Base-by-base conservation (phyloP, 2,888 invertebrate species). In the Phyto melanocephala region DNA sequence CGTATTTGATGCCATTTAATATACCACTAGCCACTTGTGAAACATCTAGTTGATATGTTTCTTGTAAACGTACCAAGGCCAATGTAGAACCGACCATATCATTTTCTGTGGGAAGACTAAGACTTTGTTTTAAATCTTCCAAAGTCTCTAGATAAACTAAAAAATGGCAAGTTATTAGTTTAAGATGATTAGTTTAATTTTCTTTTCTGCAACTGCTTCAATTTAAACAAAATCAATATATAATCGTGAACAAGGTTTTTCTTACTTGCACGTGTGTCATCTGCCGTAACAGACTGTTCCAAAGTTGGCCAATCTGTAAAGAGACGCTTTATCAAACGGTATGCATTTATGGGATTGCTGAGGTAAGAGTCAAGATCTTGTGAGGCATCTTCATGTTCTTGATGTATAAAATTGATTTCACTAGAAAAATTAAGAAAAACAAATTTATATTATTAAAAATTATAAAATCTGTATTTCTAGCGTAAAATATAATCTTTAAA, bases 1-100 rank as follows among this genome's bases (percentile, higher is more conserved):
- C 96, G 89, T 96, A 96, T 87, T 95, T 94, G n/a, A 96, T 93
- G 0, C 97, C 97, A 87, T 96, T 95, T 62, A 98, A 92, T 87
- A 95, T 93, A 13, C 99, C 99, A 80, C 94, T 92, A 4, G 97
- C 96, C 86, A 99, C 93, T 56, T 97, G 95, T 0, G 94, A 92
- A 0, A 98, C 96, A 83, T 98, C 95, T 71, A 99, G 92, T 85
- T 95, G 94, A 91, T 99, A 99, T 0, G 99, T 99, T 87, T 97
- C 96, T 91, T 99, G 99, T 8, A 99, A 93, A 58, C 99, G 93
- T 79, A 97, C 96, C 77, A 99, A 92, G 1, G 99, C 99, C 70
- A 95, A 95, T 4, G 98, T 98, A 5, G 99, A 98, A 0, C 99
- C 99, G 85, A 95, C 95, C 85, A 99, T 92, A 91, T 99, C 99